phyloP scores from a whole-genome alignment of 1,140 invertebrate genomes.

The Diorhabda carinulata region DNA sequence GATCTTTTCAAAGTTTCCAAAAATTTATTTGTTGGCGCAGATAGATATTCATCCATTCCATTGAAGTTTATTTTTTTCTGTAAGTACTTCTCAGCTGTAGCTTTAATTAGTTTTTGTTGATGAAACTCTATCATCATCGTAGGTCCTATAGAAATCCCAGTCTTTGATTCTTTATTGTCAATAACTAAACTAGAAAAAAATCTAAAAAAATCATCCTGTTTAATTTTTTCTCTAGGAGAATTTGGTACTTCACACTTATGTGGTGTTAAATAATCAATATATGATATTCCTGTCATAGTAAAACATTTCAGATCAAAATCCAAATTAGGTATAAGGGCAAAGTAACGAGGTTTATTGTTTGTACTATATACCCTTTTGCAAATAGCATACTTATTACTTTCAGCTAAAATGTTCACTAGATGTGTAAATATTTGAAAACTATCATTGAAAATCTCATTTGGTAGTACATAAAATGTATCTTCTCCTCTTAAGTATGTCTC shows the following conservation, averaged over 20 bases:
- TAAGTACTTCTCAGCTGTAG: neutral
- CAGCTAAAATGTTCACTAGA: constrained; percentile 23
- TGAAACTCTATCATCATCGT: neutral
- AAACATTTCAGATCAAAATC: constrained; percentile 25
- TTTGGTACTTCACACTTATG: constrained; percentile 10
- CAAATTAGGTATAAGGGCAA: constrained; percentile 26
- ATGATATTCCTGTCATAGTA: constrained; percentile 22
- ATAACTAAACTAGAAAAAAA: constrained; percentile 28
- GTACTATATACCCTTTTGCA: constrained; percentile 25
- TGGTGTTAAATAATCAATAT: constrained; percentile 23
- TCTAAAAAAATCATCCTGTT: constrained; percentile 13
- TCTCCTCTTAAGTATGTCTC: constrained; percentile 22
- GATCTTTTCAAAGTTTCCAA: neutral
- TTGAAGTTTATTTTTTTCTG: neutral
- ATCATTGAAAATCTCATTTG: constrained; percentile 10
- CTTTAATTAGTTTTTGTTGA: neutral
- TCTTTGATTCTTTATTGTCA: constrained; percentile 13
- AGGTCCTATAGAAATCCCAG: constrained; percentile 6
- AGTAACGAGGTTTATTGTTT: constrained; percentile 27
- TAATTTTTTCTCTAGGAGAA: constrained; percentile 8
- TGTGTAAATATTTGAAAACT: constrained; percentile 12
- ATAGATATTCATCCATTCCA: neutral
- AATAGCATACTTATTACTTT: constrained; percentile 26
- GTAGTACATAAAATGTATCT: constrained; percentile 25
- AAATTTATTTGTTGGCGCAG: neutral